Evolutionary conservation across 2,888 invertebrate species (phyloP).

Genomic region (Sylvicola fuscatus): DNA sequence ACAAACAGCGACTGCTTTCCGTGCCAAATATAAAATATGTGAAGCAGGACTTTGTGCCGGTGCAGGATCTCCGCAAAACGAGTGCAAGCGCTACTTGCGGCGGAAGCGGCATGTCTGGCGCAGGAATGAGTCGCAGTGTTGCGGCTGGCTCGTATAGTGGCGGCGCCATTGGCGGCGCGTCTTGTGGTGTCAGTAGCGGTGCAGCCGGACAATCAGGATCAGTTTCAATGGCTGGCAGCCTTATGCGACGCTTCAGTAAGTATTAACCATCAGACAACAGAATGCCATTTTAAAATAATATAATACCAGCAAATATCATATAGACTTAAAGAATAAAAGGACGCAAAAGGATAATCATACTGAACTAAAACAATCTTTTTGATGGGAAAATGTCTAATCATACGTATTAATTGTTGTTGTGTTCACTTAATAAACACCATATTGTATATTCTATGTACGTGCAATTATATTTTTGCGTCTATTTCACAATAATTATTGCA

Average conservation of each 20-base stretch:
- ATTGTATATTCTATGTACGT: no score
- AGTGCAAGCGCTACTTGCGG: slow-evolving; percentile 22
- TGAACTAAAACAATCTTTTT: background rate
- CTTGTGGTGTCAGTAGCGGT: background rate
- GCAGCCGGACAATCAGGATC: slow-evolving; percentile 11
- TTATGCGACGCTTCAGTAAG: slow-evolving; percentile 80
- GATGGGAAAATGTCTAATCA: no score
- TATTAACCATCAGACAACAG: slow-evolving; percentile 26
- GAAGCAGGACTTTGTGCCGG: slow-evolving; percentile 20
- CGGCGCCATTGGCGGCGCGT: slow-evolving; percentile 7
- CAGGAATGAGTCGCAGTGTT: background rate
- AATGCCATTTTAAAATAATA: slow-evolving; percentile 13
- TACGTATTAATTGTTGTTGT: no score
- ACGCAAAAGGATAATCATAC: slow-evolving; percentile 1
- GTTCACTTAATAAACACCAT: no score
- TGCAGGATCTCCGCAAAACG: slow-evolving; percentile 12
- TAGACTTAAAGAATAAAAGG: background rate
- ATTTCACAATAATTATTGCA: no score
- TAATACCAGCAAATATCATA: slow-evolving; percentile 5
- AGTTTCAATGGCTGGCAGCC: slow-evolving; percentile 46
- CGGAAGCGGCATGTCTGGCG: slow-evolving; percentile 12
- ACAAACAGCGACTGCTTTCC: slow-evolving; percentile 49
- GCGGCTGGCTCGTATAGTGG: background rate
- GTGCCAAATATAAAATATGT: slow-evolving; percentile 56
- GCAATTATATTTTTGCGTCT: no score